A percentile compares a stretch with the other conserved stretches of the same genome.
Evolutionary conservation across 1,140 invertebrate genomes (phyloP).

Genomic region (Fopius arisanus): DNA sequence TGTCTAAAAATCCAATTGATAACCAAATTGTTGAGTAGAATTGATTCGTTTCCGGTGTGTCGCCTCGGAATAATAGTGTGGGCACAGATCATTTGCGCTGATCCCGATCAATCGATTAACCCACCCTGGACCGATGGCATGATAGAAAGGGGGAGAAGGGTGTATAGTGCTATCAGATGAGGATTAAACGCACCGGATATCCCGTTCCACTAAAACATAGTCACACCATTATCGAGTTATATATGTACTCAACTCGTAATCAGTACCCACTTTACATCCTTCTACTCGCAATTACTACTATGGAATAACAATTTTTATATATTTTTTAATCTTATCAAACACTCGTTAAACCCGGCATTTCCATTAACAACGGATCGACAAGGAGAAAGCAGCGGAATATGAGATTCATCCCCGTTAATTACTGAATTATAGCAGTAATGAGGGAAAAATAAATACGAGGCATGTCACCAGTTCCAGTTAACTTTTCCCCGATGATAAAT

Average conservation of each 20-base stretch:
- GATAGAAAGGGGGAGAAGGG: neutral
- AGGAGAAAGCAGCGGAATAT: neutral
- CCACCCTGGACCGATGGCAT: neutral
- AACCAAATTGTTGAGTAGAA: no score
- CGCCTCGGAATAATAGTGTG: neutral
- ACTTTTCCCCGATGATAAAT: no score
- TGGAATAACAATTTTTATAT: neutral
- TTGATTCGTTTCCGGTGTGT: no score
- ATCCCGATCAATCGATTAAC: neutral
- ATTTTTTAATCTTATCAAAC: neutral
- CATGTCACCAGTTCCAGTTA: no score
- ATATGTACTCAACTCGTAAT: neutral
- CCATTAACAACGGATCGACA: neutral
- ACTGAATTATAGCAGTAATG: no score
- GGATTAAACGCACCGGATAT: conserved; percentile 6
- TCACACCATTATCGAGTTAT: conserved; percentile 7
- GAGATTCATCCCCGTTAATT: neutral
- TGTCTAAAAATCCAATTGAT: neutral
- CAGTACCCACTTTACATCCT: neutral
- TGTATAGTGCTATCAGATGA: neutral
- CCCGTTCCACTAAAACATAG: neutral
- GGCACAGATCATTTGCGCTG: neutral
- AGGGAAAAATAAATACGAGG: no score
- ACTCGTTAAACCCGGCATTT: neutral
- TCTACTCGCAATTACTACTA: conserved; percentile 4